Conservation (phyloP, 2,797 vertebrate species). For the Acanthopagrus latus region DNA sequence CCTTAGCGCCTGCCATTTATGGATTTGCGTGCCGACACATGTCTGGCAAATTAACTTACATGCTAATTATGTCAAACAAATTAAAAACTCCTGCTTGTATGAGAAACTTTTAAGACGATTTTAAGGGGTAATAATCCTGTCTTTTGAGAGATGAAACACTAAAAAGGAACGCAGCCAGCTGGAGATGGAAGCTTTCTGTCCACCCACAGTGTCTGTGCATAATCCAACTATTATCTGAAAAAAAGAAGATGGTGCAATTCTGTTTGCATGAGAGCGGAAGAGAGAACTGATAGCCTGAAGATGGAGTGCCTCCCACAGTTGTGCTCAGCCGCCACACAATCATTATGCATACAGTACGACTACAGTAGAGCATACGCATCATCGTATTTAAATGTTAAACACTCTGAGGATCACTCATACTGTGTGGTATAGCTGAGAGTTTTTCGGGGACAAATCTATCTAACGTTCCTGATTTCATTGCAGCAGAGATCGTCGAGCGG, state of each 20-base stretch:
- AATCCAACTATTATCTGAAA: conserved; percentile 46
- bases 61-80: conserved; percentile 24
- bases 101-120: conserved; percentile 27
- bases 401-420: conserved; percentile 22
- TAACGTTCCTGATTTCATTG: conserved; percentile 19
- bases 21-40: conserved; percentile 7
- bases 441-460: conserved; percentile 14
- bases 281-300: conserved; percentile 42
- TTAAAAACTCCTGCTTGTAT: conserved; percentile 8
- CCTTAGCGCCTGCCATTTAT: not conserved
- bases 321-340: conserved; percentile 38
- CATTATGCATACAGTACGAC: conserved; percentile 35
- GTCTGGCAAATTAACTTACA: conserved; percentile 28
- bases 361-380: conserved; percentile 44
- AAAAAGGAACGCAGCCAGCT: conserved; percentile 30
- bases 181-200: conserved; percentile 37
- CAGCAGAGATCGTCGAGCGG: conserved; percentile 15
- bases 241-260: conserved; percentile 4
- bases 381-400: conserved; percentile 35
- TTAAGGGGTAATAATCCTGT: conserved; percentile 30
- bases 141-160: conserved; percentile 36
- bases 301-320: conserved; percentile 62
- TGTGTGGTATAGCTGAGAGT: not conserved
- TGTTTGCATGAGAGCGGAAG: conserved; percentile 37
- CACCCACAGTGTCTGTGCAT: conserved; percentile 55